These are phyloP conservation scores for Cryptoblepharus egeriae DNA, from an alignment of 2,797 vertebrate species.

Conservation along the genomic window DNA sequence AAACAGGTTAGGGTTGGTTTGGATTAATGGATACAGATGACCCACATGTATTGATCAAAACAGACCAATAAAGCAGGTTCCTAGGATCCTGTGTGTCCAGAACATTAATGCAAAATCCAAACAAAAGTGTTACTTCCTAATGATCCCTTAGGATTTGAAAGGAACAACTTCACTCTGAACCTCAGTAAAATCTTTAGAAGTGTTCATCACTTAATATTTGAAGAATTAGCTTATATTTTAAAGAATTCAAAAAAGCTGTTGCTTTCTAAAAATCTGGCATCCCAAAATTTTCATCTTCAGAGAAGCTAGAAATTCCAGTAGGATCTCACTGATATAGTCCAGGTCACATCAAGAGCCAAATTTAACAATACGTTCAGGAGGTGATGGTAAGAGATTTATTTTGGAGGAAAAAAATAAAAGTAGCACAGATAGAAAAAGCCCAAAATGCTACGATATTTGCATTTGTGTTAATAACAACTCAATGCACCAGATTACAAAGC, in stretches of 20 bases:
- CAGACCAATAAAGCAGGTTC: no score
- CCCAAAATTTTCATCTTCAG: constrained; percentile 20
- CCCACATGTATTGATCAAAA: no score
- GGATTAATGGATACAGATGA: no score
- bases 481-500: background rate
- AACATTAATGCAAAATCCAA: no score
- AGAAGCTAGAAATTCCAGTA: constrained; percentile 38
- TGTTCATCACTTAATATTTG: background rate
- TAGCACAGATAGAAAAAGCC: constrained; percentile 42
- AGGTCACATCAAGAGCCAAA: constrained; percentile 49
- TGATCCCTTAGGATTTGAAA: no score
- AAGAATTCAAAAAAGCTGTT: constrained; percentile 26
- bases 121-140: no score
- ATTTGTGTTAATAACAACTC: constrained; percentile 22
- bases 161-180: background rate
- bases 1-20: no score
- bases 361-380: constrained; percentile 62
- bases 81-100: no score
- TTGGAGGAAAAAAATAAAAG: constrained; percentile 10
- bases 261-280: background rate
- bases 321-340: constrained; percentile 53
- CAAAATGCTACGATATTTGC: constrained; percentile 20
- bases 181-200: background rate
- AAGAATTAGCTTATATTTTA: constrained; percentile 19
- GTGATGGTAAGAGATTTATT: constrained; percentile 42